Base-by-base conservation (phyloP, 2,888 invertebrate species). In the Lochmaea crataegi region DNA sequence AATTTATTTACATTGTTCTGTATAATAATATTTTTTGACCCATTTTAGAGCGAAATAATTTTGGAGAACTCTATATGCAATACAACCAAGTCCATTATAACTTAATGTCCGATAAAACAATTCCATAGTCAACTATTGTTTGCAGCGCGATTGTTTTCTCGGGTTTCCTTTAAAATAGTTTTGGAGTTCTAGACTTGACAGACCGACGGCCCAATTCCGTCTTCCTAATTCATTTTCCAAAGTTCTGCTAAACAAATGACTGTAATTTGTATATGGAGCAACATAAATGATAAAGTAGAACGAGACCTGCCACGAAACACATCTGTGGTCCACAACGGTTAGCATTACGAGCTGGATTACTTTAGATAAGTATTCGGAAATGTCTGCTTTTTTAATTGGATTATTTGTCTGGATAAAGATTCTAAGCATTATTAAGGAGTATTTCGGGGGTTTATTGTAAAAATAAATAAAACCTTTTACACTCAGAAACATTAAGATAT, bases 321-420 rank as follows among this genome's bases (percentile, higher is more conserved):
- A 80, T 80, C 81, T 81, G 81, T 74, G 81, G 77, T 78, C 76
- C 79, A 74, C 69, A 76, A 75, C 72, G 70, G 76, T 76, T 73
- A 72, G 48, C 64, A 7, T 32, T 32, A 32, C 32, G 61, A 68
- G 48, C 53, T 57, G 48, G 68, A 67, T 67, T 45, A 53, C 45
- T 58, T 42, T n/a, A 48, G 58, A 67, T 67, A 51, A 63, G 10
- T 11, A 63, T 63, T n/a, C 11, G 18, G 45, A 64, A 10, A 12
- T 41, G 16, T 41, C 56, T n/a, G 11, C 16, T 32, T 53, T 65
- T 56, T 53, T 65, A 65, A 65, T 65, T 56, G 3, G 56, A 18
- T 56, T 53, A 56, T 65, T 65, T 56, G 38, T 65, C 41, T 53
- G 16, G 41, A 65, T n/a, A 65, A 65, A 26, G 10, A 22, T 22